Conservation (phyloP, 2,888 invertebrate species). For the Trachelus troglodyta region DNA sequence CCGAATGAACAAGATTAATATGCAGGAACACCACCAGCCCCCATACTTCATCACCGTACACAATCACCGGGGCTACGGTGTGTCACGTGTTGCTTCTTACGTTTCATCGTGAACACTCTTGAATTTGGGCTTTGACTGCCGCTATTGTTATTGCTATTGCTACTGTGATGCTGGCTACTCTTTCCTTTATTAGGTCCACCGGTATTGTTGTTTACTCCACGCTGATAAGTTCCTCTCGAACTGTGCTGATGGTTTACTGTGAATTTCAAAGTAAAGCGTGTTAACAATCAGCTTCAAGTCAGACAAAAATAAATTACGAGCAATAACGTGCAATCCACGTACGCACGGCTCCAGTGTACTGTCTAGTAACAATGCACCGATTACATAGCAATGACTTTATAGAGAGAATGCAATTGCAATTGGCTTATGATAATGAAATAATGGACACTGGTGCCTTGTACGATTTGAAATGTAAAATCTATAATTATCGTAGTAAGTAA, state of each 20-base stretch:
- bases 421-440: not conserved
- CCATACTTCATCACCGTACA: constrained; percentile 62
- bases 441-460: not conserved
- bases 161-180: constrained; percentile 34
- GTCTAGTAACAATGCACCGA: not conserved
- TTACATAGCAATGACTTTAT: not conserved
- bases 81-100: constrained; percentile 57
- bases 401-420: not conserved
- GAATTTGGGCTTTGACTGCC: constrained; percentile 56
- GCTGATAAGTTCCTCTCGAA: constrained; percentile 53
- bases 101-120: constrained; percentile 51
- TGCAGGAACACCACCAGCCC: constrained; percentile 23
- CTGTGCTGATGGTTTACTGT: constrained; percentile 53
- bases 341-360: not conserved
- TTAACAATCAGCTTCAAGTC: not conserved
- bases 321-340: not conserved
- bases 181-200: constrained; percentile 45
- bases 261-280: not conserved
- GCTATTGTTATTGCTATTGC: constrained; percentile 47
- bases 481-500: not conserved
- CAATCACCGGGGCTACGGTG: constrained; percentile 59
- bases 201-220: constrained; percentile 55
- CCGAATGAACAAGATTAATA: constrained; percentile 14
- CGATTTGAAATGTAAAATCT: not conserved
- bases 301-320: not conserved